Base-by-base conservation (phyloP, 2,888 invertebrate species). In the Tinea trinotella region DNA sequence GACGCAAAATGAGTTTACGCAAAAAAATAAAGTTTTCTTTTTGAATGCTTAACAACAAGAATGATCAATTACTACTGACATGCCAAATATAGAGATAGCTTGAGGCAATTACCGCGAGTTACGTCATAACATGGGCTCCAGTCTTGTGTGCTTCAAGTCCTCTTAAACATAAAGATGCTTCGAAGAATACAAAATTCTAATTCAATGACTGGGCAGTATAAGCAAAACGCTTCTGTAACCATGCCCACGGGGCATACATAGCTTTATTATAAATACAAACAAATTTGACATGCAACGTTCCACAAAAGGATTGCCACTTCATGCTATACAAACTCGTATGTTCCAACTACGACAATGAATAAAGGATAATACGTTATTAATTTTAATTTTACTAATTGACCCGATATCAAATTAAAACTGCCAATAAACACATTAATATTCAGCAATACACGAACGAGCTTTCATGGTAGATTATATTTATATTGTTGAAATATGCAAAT, bases 41-140 rank as follows among this genome's bases (percentile, higher is more conserved):
- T 15, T 13, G 6, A 6, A 15, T 40, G 13, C 40, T 40, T 40
- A 40, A 40, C 40, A 40, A 30, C 2, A 30, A 30, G 12, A 40
- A 40, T 40, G 40, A 40, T 40, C 40, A 15, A 40, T 40, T 40
- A 40, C 40, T 40, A 40, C 40, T 40, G 40, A 40, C 40, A 40
- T 40, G 40, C 40, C 40, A 40, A 40, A 40, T 40, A 40, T 40
- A 40, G 40, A 40, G 40, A 40, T 40, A 40, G 40, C 40, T 40
- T 40, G 15, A 40, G 40, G 40, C 40, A 40, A 40, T 40, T 40
- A 40, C 40, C 40, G 13, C 40, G 40, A 2, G 40, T 40, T 40
- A 40, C 40, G 40, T 40, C 40, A 40, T 40, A 15, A 15, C 40
- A 3, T 4, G 15, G 13, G 13, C 13, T 40, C 6, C n/a, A 40